These are phyloP conservation scores for Rhopalosiphum maidis DNA, from an alignment of 1,140 invertebrate genomes.

Conservation along the genomic window DNA sequence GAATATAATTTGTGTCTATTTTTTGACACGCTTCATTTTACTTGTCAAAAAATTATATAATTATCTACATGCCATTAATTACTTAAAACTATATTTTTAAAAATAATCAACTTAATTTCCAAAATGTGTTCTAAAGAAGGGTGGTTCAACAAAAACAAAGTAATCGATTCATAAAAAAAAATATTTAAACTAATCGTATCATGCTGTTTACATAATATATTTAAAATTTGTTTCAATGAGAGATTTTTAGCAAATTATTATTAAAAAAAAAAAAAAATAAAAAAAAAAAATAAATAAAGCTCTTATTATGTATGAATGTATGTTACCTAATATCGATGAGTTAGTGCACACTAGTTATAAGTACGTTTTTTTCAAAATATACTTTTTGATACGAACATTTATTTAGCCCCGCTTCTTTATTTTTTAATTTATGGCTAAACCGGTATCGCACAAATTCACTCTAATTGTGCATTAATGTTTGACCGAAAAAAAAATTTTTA, in stretches of 20 bases:
- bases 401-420: too few relatives aligned
- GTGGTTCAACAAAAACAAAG: neutral
- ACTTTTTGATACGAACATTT: too few relatives aligned
- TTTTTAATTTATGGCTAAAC: too few relatives aligned
- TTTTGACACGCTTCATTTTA: neutral
- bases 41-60: neutral
- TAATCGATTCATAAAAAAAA: neutral
- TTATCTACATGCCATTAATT: neutral
- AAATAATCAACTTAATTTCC: neutral
- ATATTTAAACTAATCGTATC: neutral
- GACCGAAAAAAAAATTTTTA: too few relatives aligned
- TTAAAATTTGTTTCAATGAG: neutral
- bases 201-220: neutral
- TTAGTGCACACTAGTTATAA: too few relatives aligned
- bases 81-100: neutral
- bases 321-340: too few relatives aligned
- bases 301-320: too few relatives aligned
- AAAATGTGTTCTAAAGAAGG: neutral
- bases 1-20: neutral
- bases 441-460: too few relatives aligned
- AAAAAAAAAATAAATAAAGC: too few relatives aligned
- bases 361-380: too few relatives aligned
- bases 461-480: too few relatives aligned
- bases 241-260: neutral
- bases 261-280: neutral